Evolutionary conservation across 1,140 invertebrate species (phyloP).

Genomic region (Drosophila sulfurigaster): DNA sequence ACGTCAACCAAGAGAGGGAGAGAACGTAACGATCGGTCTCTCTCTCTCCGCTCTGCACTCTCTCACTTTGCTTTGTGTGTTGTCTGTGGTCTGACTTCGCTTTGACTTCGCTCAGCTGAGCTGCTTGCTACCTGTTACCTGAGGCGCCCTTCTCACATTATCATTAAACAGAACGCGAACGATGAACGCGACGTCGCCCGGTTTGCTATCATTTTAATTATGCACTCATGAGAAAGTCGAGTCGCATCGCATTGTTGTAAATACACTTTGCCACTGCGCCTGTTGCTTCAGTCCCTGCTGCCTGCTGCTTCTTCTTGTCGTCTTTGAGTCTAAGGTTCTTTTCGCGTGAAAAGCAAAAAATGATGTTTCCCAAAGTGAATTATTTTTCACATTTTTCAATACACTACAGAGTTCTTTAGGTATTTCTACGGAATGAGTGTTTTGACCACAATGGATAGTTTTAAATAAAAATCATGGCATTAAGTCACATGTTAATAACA

Average conservation of each 20-base stretch:
- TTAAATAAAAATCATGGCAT: no score
- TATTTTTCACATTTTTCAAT: conserved; percentile 49
- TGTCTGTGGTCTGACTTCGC: neutral
- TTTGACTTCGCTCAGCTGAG: conserved; percentile 1
- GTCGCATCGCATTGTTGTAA: conserved; percentile 59
- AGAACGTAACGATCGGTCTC: neutral
- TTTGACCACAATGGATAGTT: neutral
- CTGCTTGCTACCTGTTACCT: conserved; percentile 53
- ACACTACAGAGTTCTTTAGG: conserved; percentile 22
- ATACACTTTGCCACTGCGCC: conserved; percentile 1
- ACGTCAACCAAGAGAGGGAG: conserved; percentile 34
- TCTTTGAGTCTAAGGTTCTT: conserved; percentile 31
- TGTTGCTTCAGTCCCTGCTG: no score
- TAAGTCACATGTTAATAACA: no score
- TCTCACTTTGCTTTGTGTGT: neutral
- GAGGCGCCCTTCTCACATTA: conserved; percentile 77
- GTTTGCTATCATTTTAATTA: conserved; percentile 76
- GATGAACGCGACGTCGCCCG: conserved; percentile 58
- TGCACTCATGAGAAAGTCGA: conserved; percentile 69
- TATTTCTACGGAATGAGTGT: neutral
- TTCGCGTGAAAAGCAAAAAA: conserved; percentile 58
- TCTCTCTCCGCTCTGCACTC: conserved; percentile 1
- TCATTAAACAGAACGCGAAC: conserved; percentile 69
- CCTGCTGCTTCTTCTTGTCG: neutral
- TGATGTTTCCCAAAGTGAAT: conserved; percentile 56